Conservation (phyloP, 2,797 vertebrate species). For the Agapornis canus region DNA sequence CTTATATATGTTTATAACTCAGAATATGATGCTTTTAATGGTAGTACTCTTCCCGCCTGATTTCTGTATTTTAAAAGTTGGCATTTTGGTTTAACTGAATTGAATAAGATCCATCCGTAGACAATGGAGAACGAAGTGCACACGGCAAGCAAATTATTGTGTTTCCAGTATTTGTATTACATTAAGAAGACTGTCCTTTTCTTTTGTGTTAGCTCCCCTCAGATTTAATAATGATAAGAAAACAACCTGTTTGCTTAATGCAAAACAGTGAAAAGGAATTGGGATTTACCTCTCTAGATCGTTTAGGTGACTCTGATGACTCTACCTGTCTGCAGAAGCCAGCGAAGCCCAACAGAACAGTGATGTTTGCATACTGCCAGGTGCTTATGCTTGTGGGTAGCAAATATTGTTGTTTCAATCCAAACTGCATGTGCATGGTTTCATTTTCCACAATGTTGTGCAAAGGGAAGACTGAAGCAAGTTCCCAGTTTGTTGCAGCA, state of each 20-base stretch:
- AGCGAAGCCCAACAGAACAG: neutral
- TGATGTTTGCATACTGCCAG: neutral
- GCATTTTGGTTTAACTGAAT: neutral
- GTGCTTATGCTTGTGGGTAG: neutral
- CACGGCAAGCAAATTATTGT: neutral
- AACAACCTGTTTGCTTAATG: neutral
- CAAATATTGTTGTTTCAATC: neutral
- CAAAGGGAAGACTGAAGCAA: neutral
- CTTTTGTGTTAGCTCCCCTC: neutral
- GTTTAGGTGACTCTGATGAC: neutral
- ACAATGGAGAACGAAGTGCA: neutral
- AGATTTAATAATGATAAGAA: neutral
- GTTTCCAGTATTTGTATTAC: neutral
- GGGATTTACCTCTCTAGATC: neutral
- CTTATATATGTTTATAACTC: neutral
- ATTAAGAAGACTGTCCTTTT: neutral
- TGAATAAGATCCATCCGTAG: neutral
- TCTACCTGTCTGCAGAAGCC: neutral
- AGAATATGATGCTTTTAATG: neutral
- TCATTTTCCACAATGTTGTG: neutral
- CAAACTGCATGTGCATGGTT: neutral
- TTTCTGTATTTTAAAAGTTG: neutral
- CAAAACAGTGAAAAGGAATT: neutral
- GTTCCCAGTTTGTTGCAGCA: neutral
- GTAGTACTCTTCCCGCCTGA: neutral